Evolutionary conservation across 2,888 invertebrate genomes (phyloP), one percentile per base, ranked within the genome.

Genomic region (Diplazon laetatorius): DNA sequence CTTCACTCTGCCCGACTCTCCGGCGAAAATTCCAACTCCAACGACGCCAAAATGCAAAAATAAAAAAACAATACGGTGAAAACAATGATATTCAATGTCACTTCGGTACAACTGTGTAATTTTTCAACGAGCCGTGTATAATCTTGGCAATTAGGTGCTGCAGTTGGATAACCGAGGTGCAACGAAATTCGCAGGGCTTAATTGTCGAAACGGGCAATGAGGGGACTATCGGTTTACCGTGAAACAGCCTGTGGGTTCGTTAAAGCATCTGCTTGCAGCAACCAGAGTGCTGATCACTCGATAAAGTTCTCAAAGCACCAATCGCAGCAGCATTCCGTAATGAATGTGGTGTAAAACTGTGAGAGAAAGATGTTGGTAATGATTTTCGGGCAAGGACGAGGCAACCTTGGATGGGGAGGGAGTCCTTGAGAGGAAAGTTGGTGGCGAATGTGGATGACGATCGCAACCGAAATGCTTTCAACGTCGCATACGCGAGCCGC

Each of bases 341-440:
- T n/a, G n/a, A n/a, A n/a, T n/a, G 52, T 57, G 5, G 22, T 52
- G 25, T 52, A 52, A 52, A 52, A 52, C 55, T 60, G 25, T 20
- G 16, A 39, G 30, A 18, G 52, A 42, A 76, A 76, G 59, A 76
- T 59, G 59, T 70, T 70, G 65, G 42, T n/a, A 50, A 50, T 65
- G 59, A n/a, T n/a, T 50, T 60, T 70, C 52, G 25, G 10, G 59
- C 70, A 39, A 37, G 39, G 46, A 55, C 12, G 55, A 35, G 35
- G 57, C 39, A 42, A 16, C 8, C 12, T 39, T 65, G n/a, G n/a
- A n/a, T n/a, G n/a, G n/a, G n/a, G n/a, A n/a, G n/a, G n/a, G n/a
- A n/a, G n/a, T 60, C 65, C 59, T 82, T 82, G 68, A 71, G 77
- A 78, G 79, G n/a, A n/a, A 82, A 83, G 81, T 85, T 82, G 66